phyloP scores from a whole-genome alignment of 2,113 vertebrate genomes.

The Ctenodactylus gundi region DNA sequence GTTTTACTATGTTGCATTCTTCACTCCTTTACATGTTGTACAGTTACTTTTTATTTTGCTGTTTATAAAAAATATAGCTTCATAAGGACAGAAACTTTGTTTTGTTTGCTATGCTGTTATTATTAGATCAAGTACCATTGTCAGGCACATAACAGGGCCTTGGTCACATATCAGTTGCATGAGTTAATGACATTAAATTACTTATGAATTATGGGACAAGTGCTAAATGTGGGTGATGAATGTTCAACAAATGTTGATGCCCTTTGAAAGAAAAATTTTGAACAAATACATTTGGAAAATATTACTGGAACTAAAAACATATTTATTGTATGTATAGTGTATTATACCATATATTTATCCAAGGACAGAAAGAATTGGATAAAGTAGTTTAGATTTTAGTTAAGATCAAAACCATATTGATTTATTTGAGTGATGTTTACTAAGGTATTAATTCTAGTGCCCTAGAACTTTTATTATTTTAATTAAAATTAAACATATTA shows the following conservation, averaged over 20 bases:
- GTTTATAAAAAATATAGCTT: background rate
- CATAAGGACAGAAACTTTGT: background rate
- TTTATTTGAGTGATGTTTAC: slow-evolving; percentile 41
- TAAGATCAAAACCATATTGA: slow-evolving; percentile 26
- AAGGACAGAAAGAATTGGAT: background rate
- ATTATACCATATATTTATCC: slow-evolving; percentile 29
- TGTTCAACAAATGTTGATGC: background rate
- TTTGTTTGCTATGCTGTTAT: background rate
- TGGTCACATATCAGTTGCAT: background rate
- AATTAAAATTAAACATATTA: slow-evolving; percentile 82
- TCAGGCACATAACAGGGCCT: background rate
- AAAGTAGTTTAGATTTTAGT: background rate
- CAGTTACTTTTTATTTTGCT: background rate
- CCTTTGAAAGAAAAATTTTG: slow-evolving; percentile 31
- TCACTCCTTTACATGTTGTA: background rate
- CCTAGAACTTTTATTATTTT: slow-evolving; percentile 81
- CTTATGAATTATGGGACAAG: slow-evolving; percentile 7
- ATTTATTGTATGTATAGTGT: background rate
- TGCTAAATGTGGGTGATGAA: background rate
- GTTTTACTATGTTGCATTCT: background rate
- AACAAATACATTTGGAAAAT: background rate
- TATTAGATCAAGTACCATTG: background rate
- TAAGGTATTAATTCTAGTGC: slow-evolving; percentile 67
- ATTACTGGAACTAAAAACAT: slow-evolving; percentile 1
- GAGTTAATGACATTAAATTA: background rate